These are phyloP conservation scores for Myopa tessellatipennis DNA, from an alignment of 2,888 invertebrate species.

Conservation along the genomic window DNA sequence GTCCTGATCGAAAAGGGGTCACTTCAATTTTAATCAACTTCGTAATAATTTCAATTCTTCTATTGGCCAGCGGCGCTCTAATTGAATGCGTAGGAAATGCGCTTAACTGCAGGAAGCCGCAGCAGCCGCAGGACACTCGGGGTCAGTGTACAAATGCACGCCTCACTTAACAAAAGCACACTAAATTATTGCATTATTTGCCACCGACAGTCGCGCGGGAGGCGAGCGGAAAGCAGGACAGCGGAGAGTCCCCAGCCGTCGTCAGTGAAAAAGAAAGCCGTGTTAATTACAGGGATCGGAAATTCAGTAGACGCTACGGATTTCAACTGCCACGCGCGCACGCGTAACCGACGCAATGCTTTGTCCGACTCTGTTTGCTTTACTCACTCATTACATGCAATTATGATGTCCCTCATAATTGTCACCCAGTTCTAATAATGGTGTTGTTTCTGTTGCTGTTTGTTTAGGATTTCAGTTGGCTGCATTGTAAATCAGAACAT, in stretches of 20 bases:
- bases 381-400: conserved; percentile 6
- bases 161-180: conserved; percentile 11
- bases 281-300: not conserved
- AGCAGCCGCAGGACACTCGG: not conserved
- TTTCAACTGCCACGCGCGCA: not conserved
- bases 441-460: not conserved
- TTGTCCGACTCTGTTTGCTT: not conserved
- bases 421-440: not conserved
- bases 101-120: not conserved
- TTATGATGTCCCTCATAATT: conserved; percentile 4
- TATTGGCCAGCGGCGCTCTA: not conserved
- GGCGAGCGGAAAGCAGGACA: too few species aligned
- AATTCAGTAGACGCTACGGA: not conserved
- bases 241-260: too few species aligned
- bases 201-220: too few species aligned
- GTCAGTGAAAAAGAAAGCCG: not conserved
- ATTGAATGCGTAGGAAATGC: not conserved
- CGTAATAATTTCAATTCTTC: not conserved
- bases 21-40: conserved; percentile 1
- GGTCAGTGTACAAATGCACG: not conserved
- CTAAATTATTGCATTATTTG: not conserved
- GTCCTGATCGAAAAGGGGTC: not conserved
- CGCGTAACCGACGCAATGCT: not conserved
- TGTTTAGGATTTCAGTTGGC: conserved; percentile 7
- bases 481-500: not conserved